Conservation (phyloP, 2,113 vertebrate genomes). For the Rhipidura dahli region DNA sequence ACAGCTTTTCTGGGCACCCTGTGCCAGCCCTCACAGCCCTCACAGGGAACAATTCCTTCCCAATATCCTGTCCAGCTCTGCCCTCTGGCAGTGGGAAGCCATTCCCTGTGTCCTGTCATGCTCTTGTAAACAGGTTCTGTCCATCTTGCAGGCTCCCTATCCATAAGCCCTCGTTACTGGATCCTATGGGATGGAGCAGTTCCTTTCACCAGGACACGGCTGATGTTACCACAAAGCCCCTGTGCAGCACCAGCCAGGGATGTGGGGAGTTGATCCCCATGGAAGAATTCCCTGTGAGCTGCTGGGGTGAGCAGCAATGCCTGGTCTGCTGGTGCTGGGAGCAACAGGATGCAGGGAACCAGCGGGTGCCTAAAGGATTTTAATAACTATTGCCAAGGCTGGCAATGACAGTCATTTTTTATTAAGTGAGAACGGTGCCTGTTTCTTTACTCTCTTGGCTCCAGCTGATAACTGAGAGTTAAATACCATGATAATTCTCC, state of each 20-base stretch:
- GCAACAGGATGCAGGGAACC: background rate
- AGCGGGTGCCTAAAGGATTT: background rate
- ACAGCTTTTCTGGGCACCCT: background rate
- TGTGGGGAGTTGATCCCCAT: background rate
- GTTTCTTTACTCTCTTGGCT: background rate
- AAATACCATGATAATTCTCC: background rate
- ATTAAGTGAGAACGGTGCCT: background rate
- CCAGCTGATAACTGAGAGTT: background rate
- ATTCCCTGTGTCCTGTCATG: background rate
- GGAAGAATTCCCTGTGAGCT: background rate
- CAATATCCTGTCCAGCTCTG: background rate
- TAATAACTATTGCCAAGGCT: background rate
- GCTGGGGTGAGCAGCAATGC: background rate
- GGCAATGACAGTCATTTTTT: slow-evolving; percentile 1
- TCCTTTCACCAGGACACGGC: background rate
- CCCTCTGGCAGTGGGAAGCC: background rate
- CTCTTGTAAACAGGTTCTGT: fast-evolving
- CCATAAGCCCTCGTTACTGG: background rate
- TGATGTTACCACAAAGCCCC: background rate
- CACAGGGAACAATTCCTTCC: fast-evolving
- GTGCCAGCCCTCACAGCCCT: too few species aligned
- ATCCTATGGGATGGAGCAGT: background rate
- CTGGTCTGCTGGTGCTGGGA: background rate
- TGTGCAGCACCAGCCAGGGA: fast-evolving
- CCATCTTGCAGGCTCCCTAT: background rate